Percentiles rank a stretch among this genome's conserved stretches.
These are phyloP conservation scores for Drosophila nebulosa DNA, from an alignment of 1,140 invertebrate genomes.

Conservation along the genomic window DNA sequence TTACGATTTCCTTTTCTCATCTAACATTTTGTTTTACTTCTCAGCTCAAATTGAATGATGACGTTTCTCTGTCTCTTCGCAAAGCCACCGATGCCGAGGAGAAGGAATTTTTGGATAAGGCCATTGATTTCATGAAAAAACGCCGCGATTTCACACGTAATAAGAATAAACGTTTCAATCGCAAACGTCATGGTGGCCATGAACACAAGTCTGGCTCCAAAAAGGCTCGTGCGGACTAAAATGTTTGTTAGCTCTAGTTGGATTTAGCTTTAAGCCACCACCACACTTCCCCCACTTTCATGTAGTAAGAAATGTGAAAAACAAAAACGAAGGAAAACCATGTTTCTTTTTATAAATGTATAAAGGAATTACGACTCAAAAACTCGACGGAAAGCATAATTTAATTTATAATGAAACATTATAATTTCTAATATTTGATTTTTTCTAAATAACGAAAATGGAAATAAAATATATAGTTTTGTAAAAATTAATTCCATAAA, in stretches of 20 bases:
- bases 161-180: constrained; percentile 71
- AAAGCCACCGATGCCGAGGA: constrained; percentile 87
- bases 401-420: not conserved
- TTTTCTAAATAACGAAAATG: not conserved
- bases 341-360: not conserved
- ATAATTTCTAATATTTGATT: not conserved
- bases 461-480: not conserved
- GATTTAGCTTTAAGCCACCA: constrained; percentile 13
- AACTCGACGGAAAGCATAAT: not conserved
- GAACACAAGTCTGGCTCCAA: constrained; percentile 58
- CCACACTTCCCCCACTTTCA: not conserved
- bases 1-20: not conserved
- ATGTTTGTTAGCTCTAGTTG: constrained; percentile 1
- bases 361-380: not conserved
- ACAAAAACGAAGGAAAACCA: not conserved
- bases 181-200: constrained; percentile 75
- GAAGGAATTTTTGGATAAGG: constrained; percentile 85
- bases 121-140: constrained; percentile 84
- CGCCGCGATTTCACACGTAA: constrained; percentile 82
- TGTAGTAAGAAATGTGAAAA: not conserved
- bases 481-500: not conserved
- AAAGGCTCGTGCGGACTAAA: constrained; percentile 50
- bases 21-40: not conserved
- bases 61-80: constrained; percentile 83
- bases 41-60: constrained; percentile 80